Evolutionary conservation across 2,797 vertebrate species (phyloP).

Genomic region (Enteromius anoplus): DNA sequence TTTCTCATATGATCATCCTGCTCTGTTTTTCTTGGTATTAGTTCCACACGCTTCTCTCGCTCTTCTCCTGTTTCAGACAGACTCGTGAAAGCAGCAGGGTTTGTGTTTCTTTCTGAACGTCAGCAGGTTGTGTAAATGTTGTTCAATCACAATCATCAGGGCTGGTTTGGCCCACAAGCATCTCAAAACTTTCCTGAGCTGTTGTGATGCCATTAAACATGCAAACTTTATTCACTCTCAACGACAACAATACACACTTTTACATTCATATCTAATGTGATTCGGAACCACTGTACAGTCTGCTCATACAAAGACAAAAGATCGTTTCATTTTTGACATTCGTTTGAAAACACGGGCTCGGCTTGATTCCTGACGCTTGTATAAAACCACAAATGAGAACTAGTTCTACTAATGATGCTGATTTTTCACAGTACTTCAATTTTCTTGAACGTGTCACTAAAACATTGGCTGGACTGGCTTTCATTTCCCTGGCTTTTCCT

Average conservation of each 20-base stretch:
- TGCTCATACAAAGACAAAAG: background rate
- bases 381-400: background rate
- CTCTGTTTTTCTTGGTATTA: background rate
- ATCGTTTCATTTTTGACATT: background rate
- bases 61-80: background rate
- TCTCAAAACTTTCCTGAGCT: background rate
- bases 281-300: background rate
- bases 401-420: background rate
- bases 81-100: background rate
- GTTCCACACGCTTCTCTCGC: background rate
- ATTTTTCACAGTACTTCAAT: slow-evolving; percentile 9
- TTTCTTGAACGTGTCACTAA: background rate
- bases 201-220: background rate
- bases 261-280: background rate
- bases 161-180: background rate
- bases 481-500: background rate
- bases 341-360: background rate
- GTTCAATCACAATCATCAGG: background rate
- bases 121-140: background rate
- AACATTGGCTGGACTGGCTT: background rate
- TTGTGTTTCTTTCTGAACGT: background rate
- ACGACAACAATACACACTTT: background rate
- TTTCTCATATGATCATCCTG: background rate
- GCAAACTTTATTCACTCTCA: background rate
- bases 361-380: slow-evolving; percentile 10